These are phyloP conservation scores for Rissa tridactyla DNA, from an alignment of 2,113 vertebrate species.

Conservation along the genomic window DNA sequence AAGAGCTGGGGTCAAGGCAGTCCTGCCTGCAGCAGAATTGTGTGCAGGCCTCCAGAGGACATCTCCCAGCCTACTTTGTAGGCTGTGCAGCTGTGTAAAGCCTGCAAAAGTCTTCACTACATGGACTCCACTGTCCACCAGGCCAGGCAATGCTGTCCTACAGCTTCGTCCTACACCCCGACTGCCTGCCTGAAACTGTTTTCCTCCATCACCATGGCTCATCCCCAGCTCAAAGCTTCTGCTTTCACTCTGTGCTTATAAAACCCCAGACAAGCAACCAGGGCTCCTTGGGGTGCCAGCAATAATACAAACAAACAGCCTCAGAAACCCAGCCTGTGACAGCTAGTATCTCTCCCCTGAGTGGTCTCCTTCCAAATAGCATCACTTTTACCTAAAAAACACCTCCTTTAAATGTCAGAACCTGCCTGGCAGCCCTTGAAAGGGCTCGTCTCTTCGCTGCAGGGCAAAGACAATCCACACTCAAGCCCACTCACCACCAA, in stretches of 20 bases:
- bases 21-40: neutral
- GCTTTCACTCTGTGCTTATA: neutral
- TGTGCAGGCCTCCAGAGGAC: neutral
- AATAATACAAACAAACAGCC: neutral
- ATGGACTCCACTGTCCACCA: rapidly evolving
- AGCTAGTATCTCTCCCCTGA: neutral
- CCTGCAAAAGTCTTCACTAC: neutral
- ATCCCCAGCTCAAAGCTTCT: neutral
- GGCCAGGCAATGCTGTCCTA: neutral
- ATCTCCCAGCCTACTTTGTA: neutral
- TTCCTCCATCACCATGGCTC: rapidly evolving
- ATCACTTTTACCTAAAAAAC: neutral
- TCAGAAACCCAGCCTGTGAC: neutral
- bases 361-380: neutral
- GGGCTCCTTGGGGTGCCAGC: neutral
- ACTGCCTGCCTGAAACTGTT: neutral
- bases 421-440: neutral
- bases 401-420: neutral
- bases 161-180: neutral
- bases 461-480: neutral
- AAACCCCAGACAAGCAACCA: neutral
- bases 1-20: neutral
- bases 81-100: neutral
- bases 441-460: neutral
- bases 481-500: neutral